phyloP scores from a whole-genome alignment of 2,113 vertebrate genomes.

The Lichenostomus cassidix region DNA sequence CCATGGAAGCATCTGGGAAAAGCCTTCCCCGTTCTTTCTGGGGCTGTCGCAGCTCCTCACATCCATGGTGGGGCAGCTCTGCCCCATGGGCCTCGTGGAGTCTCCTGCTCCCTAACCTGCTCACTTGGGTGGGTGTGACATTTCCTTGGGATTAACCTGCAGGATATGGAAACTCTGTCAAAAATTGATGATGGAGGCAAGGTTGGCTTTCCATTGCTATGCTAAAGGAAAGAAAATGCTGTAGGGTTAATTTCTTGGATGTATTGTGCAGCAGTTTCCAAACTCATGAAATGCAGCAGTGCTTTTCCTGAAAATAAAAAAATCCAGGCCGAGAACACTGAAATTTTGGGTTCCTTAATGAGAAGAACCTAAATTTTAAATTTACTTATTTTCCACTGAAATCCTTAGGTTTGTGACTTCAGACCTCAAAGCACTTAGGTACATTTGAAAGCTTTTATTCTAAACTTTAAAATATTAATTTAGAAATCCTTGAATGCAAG shows the following conservation, averaged over 20 bases:
- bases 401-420: background rate
- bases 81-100: too few species aligned
- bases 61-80: background rate
- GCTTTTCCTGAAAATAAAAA: background rate
- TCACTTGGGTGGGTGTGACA: background rate
- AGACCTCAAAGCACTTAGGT: background rate
- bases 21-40: background rate
- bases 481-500: background rate
- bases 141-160: background rate
- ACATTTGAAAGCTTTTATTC: background rate
- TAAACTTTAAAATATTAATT: background rate
- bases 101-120: too few species aligned
- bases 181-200: background rate
- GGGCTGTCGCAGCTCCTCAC: background rate
- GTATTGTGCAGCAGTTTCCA: background rate
- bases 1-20: background rate
- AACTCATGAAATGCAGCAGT: background rate
- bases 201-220: background rate
- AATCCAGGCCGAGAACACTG: background rate
- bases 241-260: background rate
- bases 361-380: background rate
- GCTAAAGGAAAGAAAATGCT: background rate
- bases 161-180: background rate
- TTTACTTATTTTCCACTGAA: background rate
- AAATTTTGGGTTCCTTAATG: background rate